phyloP scores from a whole-genome alignment of 2,888 invertebrate species.

The Caenorhabditis sp. region DNA sequence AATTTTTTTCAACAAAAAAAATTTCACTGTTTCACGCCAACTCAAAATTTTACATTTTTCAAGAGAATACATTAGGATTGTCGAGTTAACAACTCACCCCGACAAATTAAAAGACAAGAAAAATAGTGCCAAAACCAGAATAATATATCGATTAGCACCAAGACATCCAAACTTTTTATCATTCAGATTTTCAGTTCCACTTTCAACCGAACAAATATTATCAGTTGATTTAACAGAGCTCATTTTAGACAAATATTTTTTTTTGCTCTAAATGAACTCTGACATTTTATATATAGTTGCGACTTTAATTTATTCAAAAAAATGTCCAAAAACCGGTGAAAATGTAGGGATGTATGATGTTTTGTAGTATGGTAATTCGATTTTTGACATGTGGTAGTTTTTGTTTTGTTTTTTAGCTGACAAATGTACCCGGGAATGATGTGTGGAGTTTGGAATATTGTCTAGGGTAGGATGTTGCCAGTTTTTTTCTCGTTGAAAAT shows the following conservation, averaged over 20 bases:
- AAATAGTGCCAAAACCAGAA: conserved; percentile 23
- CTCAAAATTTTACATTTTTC: no score
- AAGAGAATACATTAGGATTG: no score
- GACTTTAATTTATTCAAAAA: not conserved
- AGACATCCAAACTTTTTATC: conserved; percentile 20
- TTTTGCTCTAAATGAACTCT: not conserved
- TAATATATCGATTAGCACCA: conserved; percentile 35
- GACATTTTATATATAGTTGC: not conserved
- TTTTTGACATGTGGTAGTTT: no score
- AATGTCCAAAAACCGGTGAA: not conserved
- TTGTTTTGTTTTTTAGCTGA: not conserved
- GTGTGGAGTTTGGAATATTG: no score
- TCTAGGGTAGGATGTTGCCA: no score
- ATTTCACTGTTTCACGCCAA: no score
- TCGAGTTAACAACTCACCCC: conserved; percentile 23
- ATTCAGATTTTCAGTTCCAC: not conserved
- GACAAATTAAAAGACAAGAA: conserved; percentile 30
- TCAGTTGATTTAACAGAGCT: not conserved
- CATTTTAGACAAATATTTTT: not conserved
- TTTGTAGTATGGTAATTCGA: not conserved
- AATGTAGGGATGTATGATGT: not conserved
- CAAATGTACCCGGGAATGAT: no score
- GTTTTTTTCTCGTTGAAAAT: no score
- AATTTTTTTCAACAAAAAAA: no score
- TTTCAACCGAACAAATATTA: no score